Evolutionary conservation across 2,113 vertebrate species (phyloP), one percentile per base, ranked within the genome.

Genomic region (Psittacara wagleri): DNA sequence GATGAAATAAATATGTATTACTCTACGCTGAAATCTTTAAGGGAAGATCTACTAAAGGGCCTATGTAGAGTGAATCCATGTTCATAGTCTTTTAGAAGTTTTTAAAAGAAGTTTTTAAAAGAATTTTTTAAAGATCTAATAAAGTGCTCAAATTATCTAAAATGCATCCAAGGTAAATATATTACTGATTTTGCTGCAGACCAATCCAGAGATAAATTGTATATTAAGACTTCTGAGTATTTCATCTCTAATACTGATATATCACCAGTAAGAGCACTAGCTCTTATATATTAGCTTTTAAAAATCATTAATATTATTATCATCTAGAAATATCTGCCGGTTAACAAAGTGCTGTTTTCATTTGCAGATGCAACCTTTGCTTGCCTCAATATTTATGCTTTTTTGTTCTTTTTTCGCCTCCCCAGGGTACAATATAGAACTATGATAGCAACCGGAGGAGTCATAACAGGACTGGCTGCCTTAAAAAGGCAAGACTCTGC

Each of bases 401-500:
- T 75, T 81, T 90, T 49, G 91, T 91, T 72, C 4, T 41, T 31
- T 46, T 77, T 79, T 25, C 31, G 33, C 3, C 52, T 62, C 72
- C 92, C 37, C 92, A 98, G 98, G 92, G 80, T 62, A 92, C 84
- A 81, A 55, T 83, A 88, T 12, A 77, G 68, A 97, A 91, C 66
- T 95, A 99, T 99, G 99, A 99, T 99, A 94, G 99, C 99, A 86
- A 99, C 99, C 0, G 99, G 99, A 62, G 99, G 99, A 83, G 99
- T 99, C 85, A 99, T 99, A 95, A 99, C 99, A 10, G 99, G 99
- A 95, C 98, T 99, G 95, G 99, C 99, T 14, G 99, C 99, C 97
- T 97, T 99, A 78, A 99, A 99, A 95, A 98, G 99, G 92, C 99
- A 99, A 94, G 99, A 99, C 97, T 99, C 99, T 1, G 98, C 98